phyloP scores from a whole-genome alignment of 2,113 vertebrate genomes.

The Corythornis vintsioides region DNA sequence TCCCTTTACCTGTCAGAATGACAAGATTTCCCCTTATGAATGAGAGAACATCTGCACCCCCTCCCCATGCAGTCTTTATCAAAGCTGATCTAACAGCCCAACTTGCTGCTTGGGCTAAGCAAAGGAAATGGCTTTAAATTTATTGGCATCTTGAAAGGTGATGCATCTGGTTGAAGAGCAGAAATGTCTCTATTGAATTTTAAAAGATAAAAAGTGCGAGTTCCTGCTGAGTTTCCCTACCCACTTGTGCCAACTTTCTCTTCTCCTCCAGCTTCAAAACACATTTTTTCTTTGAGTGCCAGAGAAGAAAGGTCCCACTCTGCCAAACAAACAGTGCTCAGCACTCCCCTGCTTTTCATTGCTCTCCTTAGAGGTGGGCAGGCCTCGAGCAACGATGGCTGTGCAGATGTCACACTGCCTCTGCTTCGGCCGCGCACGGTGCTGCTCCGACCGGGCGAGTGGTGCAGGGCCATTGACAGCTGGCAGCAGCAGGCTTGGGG shows the following conservation, averaged over 20 bases:
- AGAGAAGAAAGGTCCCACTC: neutral
- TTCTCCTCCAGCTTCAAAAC: constrained; percentile 49
- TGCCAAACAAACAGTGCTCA: neutral
- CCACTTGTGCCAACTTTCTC: constrained; percentile 32
- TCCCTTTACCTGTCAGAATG: neutral
- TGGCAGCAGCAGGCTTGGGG: neutral
- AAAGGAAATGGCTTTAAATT: constrained; percentile 29
- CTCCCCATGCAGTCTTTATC: neutral
- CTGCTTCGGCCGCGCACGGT: rapidly evolving
- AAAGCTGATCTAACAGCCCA: constrained; percentile 8
- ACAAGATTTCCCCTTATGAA: neutral
- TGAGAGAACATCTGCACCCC: neutral
- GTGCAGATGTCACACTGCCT: neutral
- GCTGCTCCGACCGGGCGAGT: neutral
- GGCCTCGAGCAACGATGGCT: neutral
- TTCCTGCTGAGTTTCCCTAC: constrained; percentile 31
- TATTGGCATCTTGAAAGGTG: constrained; percentile 10
- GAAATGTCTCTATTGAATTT: constrained; percentile 33
- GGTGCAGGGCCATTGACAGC: rapidly evolving
- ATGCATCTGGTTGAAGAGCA: neutral
- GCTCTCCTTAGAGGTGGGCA: neutral
- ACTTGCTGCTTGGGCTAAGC: constrained; percentile 6
- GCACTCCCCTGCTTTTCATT: neutral
- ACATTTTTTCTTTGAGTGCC: neutral
- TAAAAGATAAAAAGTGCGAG: constrained; percentile 32